Conservation (phyloP, 1,140 invertebrate species). For the Drosophila pseudoobscura region DNA sequence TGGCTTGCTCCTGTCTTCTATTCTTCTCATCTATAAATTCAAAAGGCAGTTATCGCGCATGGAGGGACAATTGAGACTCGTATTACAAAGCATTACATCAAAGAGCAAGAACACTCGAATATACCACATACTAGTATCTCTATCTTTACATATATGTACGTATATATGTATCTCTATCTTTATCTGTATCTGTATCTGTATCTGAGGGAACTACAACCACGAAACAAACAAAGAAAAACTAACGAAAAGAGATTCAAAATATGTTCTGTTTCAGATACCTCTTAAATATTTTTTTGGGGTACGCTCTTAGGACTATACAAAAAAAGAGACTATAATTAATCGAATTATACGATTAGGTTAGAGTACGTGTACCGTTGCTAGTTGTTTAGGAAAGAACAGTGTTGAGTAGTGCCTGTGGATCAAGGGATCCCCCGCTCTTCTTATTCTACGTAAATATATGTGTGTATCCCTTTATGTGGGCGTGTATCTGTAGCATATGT, state of each 20-base stretch:
- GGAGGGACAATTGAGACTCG: slow-evolving; percentile 76
- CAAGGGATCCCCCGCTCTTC: slow-evolving; percentile 10
- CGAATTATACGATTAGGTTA: slow-evolving; percentile 43
- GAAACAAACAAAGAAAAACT: slow-evolving; percentile 17
- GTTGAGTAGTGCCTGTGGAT: slow-evolving; percentile 42
- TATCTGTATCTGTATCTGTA: too few species aligned
- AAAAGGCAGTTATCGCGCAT: slow-evolving; percentile 78
- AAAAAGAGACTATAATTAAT: slow-evolving; percentile 54
- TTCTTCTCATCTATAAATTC: slow-evolving; percentile 52
- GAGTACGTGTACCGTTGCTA: slow-evolving; percentile 50
- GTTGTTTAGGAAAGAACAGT: slow-evolving; percentile 66
- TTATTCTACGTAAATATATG: slow-evolving; percentile 14
- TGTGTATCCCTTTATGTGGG: not conserved
- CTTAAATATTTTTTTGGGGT: slow-evolving; percentile 15
- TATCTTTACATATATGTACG: not conserved
- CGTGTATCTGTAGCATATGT: too few species aligned
- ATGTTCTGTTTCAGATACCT: slow-evolving; percentile 31
- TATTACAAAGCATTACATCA: slow-evolving; percentile 56
- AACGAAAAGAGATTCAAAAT: slow-evolving; percentile 33
- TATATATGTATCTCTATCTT: slow-evolving; percentile 4
- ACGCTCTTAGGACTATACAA: slow-evolving; percentile 61
- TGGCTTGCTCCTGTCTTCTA: slow-evolving; percentile 35
- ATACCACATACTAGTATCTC: slow-evolving; percentile 18
- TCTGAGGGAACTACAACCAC: too few species aligned
- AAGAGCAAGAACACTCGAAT: slow-evolving; percentile 34